phyloP scores from a whole-genome alignment of 2,113 vertebrate species.

The Cheirogaleus medius region DNA sequence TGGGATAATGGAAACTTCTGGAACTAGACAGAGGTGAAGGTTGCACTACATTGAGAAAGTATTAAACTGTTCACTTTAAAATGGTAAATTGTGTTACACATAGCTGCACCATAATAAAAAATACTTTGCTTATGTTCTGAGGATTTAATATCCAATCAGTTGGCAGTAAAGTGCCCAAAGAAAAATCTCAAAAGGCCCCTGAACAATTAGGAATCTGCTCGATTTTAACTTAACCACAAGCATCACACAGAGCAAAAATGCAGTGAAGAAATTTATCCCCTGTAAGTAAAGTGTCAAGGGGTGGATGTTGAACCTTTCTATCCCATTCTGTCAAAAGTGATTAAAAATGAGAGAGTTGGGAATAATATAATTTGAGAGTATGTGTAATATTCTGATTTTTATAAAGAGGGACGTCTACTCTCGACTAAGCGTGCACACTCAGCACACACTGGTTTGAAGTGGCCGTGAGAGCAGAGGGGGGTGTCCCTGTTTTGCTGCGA shows the following conservation, averaged over 20 bases:
- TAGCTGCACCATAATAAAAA: too few species aligned
- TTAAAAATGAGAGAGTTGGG: not conserved
- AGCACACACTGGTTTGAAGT: accelerated
- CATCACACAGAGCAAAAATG: not conserved
- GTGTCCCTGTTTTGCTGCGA: not conserved
- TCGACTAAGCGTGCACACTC: accelerated
- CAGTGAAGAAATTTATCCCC: too few species aligned
- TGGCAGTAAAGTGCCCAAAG: not conserved
- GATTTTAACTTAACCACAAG: not conserved
- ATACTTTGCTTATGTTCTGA: not conserved
- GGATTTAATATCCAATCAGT: not conserved
- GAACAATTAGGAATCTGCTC: not conserved
- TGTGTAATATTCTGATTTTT: not conserved
- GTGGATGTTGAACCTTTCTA: accelerated
- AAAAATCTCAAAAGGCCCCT: not conserved
- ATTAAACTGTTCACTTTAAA: accelerated
- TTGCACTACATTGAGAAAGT: accelerated
- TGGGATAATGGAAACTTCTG: accelerated
- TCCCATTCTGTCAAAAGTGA: not conserved
- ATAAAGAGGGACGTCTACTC: not conserved
- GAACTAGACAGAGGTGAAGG: accelerated
- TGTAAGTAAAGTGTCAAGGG: not conserved
- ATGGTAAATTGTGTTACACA: accelerated
- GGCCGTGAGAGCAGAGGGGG: not conserved
- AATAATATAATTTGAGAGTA: not conserved